phyloP scores from a whole-genome alignment of 2,113 vertebrate species.

The Glaucomys volans region DNA sequence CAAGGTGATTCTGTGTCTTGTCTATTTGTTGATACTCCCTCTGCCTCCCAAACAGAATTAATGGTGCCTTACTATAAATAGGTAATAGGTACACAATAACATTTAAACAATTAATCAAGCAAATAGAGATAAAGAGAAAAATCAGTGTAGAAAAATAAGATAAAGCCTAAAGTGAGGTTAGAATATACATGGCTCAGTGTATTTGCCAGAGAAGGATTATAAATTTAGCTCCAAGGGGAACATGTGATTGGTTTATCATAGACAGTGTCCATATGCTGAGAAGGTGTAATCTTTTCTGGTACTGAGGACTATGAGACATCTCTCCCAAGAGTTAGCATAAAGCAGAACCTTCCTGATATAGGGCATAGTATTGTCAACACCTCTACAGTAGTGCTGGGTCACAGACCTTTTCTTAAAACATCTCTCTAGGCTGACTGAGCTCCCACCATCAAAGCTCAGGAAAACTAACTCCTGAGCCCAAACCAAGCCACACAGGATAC shows the following conservation, averaged over 20 bases:
- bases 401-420: not conserved
- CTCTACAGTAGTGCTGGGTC: not conserved
- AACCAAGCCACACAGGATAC: not conserved
- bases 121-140: slow-evolving; percentile 30
- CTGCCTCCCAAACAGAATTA: not conserved
- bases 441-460: not conserved
- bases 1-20: not conserved
- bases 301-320: not conserved
- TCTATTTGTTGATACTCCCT: not conserved
- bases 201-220: not conserved
- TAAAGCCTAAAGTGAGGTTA: slow-evolving; percentile 29
- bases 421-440: not conserved
- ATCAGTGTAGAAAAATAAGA: not conserved
- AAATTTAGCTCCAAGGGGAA: not conserved
- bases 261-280: not conserved
- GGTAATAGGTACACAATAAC: not conserved
- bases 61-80: not conserved
- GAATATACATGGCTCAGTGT: not conserved
- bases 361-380: not conserved
- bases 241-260: not conserved
- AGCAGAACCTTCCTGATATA: not conserved
- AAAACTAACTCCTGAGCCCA: not conserved
- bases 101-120: not conserved
- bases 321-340: not conserved
- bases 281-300: not conserved